Evolutionary conservation across 1,140 invertebrate genomes (phyloP).

Genomic region (Luehdorfia chinensis): DNA sequence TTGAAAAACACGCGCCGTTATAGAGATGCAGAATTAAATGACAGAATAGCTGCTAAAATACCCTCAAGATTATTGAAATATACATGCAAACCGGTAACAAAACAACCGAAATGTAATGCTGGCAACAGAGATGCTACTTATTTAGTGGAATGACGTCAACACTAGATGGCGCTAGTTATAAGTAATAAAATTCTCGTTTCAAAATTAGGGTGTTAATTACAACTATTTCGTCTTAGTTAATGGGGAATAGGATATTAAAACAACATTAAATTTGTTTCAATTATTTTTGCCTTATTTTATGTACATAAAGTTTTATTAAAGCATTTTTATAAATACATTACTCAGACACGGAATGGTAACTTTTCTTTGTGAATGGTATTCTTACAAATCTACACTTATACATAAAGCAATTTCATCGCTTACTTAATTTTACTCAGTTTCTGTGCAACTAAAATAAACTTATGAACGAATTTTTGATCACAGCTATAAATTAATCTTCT

Average conservation of each 20-base stretch:
- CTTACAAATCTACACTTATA: slow-evolving; percentile 7
- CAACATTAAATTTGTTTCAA: background rate
- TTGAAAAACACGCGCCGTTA: slow-evolving; percentile 38
- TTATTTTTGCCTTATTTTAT: slow-evolving; percentile 6
- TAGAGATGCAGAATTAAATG: slow-evolving; percentile 19
- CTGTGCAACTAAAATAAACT: slow-evolving; percentile 2
- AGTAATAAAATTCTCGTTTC: background rate
- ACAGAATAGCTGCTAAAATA: slow-evolving; percentile 17
- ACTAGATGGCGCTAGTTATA: slow-evolving; percentile 23
- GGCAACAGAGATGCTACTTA: slow-evolving; percentile 17
- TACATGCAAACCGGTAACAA: slow-evolving; percentile 16
- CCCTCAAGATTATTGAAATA: slow-evolving; percentile 10
- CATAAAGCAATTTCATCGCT: background rate
- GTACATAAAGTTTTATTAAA: slow-evolving; percentile 10
- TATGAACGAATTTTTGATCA: slow-evolving; percentile 24
- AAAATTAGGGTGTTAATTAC: background rate
- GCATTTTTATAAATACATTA: slow-evolving; percentile 15
- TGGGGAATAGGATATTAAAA: background rate
- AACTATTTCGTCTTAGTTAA: background rate
- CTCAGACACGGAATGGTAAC: slow-evolving; percentile 3
- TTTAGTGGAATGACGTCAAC: slow-evolving; percentile 13
- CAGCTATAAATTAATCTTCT: slow-evolving; percentile 45
- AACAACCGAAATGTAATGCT: slow-evolving; percentile 9
- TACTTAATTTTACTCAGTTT: background rate
- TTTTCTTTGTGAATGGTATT: background rate